Percentiles rank a stretch among this genome's conserved stretches.
phyloP scores from a whole-genome alignment of 2,113 vertebrate species.

The Tauraco erythrolophus region DNA sequence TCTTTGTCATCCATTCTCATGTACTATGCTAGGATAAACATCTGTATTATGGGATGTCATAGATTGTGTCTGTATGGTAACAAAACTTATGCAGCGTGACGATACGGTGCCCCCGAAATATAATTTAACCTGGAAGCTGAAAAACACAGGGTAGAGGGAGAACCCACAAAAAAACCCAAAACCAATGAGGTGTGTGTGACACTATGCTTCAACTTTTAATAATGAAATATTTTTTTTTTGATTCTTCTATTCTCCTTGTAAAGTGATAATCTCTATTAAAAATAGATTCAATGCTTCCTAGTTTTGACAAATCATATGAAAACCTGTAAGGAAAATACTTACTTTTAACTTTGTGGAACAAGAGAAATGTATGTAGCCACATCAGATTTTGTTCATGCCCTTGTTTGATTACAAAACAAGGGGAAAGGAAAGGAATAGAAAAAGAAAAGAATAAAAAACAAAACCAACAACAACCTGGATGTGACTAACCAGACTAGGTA shows the following conservation, averaged over 20 bases:
- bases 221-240: background rate
- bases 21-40: background rate
- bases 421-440: background rate
- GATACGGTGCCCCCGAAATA: background rate
- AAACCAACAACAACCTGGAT: background rate
- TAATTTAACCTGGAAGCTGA: background rate
- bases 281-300: background rate
- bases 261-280: background rate
- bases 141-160: background rate
- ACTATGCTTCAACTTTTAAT: background rate
- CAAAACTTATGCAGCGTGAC: background rate
- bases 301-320: background rate
- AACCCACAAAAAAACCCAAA: no score
- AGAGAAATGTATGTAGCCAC: no score
- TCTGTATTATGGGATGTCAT: background rate
- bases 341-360: no score
- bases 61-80: background rate
- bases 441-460: background rate
- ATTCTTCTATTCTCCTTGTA: background rate
- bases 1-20: background rate
- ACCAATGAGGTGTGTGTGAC: no score
- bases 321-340: background rate
- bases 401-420: background rate
- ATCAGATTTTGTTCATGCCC: background rate
- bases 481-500: background rate